Evolutionary conservation across 2,888 invertebrate species (phyloP).

Genomic region (Anticlea derivata): DNA sequence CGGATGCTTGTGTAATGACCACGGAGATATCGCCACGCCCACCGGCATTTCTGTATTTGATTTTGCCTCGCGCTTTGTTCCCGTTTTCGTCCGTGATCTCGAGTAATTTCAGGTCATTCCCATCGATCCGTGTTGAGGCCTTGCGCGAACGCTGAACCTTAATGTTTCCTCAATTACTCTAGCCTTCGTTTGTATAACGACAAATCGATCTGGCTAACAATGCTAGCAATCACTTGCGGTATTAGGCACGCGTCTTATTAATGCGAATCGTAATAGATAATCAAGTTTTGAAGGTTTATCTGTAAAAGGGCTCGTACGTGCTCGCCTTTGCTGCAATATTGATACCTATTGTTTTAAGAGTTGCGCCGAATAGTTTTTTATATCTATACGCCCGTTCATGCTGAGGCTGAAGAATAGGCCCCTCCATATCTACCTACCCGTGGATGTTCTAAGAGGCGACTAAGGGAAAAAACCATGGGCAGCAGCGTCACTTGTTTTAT

Average conservation of each 20-base stretch:
- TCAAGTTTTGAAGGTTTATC: constrained; percentile 53
- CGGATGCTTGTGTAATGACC: constrained; percentile 74
- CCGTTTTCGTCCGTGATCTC: constrained; percentile 42
- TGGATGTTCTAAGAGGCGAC: no score
- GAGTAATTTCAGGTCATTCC: constrained; percentile 75
- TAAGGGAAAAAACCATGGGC: no score
- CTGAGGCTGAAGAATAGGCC: no score
- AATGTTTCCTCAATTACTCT: constrained; percentile 53
- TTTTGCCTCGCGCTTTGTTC: constrained; percentile 35
- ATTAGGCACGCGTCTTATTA: constrained; percentile 53
- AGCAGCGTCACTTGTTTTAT: no score
- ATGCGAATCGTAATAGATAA: constrained; percentile 48
- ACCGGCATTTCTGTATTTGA: constrained; percentile 36
- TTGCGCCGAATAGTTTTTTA: constrained; percentile 61
- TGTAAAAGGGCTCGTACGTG: constrained; percentile 59
- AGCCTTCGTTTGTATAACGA: constrained; percentile 48
- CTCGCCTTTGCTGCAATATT: constrained; percentile 32
- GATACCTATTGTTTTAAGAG: constrained; percentile 57
- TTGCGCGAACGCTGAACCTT: constrained; percentile 48
- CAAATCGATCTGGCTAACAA: constrained; percentile 49
- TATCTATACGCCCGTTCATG: no score
- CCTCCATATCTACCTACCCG: no score
- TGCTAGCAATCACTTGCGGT: constrained; percentile 48
- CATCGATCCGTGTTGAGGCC: constrained; percentile 55
- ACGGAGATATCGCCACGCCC: constrained; percentile 45